These are phyloP conservation scores for Trachelus tabidus DNA, from an alignment of 2,888 invertebrate genomes.

Conservation along the genomic window DNA sequence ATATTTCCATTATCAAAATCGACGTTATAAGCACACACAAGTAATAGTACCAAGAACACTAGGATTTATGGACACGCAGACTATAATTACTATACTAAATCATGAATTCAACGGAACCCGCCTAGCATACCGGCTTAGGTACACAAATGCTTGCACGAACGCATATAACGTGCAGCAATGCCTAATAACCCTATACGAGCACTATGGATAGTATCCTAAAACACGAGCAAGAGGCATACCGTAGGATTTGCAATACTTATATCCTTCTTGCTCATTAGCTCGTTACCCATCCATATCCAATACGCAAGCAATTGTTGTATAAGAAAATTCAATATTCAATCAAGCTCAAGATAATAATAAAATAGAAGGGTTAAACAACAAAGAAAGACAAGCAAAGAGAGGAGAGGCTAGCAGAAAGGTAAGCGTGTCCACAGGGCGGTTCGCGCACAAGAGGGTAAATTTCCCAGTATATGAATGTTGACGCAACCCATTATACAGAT, in stretches of 20 bases:
- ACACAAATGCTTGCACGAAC: not conserved
- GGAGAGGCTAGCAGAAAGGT: constrained; percentile 4
- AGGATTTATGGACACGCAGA: not conserved
- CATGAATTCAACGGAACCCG: not conserved
- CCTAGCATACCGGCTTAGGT: not conserved
- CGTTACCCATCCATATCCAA: not conserved
- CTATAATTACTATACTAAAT: not conserved
- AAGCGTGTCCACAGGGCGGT: constrained; percentile 17
- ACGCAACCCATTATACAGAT: constrained; percentile 53
- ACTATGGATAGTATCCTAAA: not conserved
- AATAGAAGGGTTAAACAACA: constrained; percentile 9
- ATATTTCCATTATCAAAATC: not conserved
- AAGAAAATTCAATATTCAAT: not conserved
- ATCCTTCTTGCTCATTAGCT: not conserved
- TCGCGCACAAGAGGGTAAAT: not conserved
- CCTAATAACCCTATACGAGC: not conserved
- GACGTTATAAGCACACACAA: not conserved
- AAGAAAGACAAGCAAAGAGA: not conserved
- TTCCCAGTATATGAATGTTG: constrained; percentile 39
- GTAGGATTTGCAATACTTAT: not conserved
- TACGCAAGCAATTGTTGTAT: not conserved
- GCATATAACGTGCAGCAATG: not conserved
- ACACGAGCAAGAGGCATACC: not conserved
- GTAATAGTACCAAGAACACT: not conserved
- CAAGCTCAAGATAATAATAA: not conserved